A percentile compares a stretch with the other conserved stretches of the same genome.
Conservation (phyloP, 2,797 vertebrate genomes). For the Steatocranus sp. region DNA sequence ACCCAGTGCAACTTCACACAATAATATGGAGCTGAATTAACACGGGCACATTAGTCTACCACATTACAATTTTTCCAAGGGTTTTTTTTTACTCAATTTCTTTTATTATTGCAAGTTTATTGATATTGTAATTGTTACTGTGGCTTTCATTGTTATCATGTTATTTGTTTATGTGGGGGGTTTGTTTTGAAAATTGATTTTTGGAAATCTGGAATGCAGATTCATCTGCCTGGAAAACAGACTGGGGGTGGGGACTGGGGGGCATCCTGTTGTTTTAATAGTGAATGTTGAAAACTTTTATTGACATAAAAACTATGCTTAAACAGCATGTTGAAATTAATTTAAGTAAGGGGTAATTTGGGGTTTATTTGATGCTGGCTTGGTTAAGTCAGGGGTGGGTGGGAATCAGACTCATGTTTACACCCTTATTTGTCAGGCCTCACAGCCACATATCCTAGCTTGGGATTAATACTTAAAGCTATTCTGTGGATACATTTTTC, state of each 20-base stretch:
- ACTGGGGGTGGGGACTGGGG: neutral
- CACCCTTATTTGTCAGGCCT: slow-evolving; percentile 52
- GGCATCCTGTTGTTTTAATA: neutral
- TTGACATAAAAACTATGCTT: neutral
- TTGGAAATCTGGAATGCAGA: neutral
- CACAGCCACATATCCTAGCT: slow-evolving; percentile 39
- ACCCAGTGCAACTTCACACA: too few relatives aligned
- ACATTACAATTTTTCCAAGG: neutral
- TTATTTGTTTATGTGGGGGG: neutral
- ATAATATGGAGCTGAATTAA: too few relatives aligned
- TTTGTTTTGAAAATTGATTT: neutral
- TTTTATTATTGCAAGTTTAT: neutral
- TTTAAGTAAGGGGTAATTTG: neutral
- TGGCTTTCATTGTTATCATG: neutral
- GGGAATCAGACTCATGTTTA: slow-evolving; percentile 39
- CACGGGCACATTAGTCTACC: too few relatives aligned
- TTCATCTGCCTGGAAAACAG: neutral
- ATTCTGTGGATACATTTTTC: neutral
- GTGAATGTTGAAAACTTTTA: neutral
- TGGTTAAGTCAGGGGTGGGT: slow-evolving; percentile 66
- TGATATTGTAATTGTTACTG: neutral
- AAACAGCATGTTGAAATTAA: neutral
- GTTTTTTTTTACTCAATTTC: neutral
- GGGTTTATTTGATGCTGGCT: slow-evolving; percentile 33
- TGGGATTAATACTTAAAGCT: neutral